These are phyloP conservation scores for Hoplodrina ambigua DNA, from an alignment of 2,888 invertebrate genomes.

Conservation along the genomic window DNA sequence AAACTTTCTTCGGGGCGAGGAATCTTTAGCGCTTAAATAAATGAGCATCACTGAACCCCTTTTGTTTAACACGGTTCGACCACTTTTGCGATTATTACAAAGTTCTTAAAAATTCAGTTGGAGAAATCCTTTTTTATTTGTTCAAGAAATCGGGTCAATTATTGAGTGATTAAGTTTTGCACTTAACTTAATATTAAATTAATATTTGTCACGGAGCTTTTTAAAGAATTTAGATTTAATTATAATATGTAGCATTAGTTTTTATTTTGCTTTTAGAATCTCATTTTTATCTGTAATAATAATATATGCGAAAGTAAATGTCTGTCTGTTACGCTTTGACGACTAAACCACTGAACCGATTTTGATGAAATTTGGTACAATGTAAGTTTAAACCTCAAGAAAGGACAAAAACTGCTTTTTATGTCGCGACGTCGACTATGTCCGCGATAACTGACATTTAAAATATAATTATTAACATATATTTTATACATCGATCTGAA, in stretches of 20 bases:
- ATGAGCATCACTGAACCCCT: slow-evolving; percentile 74
- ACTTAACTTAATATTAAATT: background rate
- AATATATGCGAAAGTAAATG: no score
- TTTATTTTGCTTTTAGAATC: no score
- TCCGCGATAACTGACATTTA: no score
- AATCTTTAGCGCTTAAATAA: slow-evolving; percentile 76
- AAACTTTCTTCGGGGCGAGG: slow-evolving; percentile 72
- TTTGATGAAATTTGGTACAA: no score
- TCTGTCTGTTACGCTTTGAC: no score
- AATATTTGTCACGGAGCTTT: background rate
- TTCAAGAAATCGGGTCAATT: slow-evolving; percentile 23
- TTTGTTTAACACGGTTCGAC: slow-evolving; percentile 73
- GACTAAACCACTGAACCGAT: no score
- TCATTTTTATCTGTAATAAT: no score
- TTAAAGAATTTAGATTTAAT: background rate
- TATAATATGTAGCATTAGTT: no score
- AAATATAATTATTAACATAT: no score
- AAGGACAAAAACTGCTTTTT: no score
- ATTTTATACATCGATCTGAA: background rate
- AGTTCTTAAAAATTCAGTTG: slow-evolving; percentile 71
- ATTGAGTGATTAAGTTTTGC: background rate
- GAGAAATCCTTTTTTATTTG: slow-evolving; percentile 44
- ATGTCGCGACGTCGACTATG: no score
- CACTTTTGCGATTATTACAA: slow-evolving; percentile 71
- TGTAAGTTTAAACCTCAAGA: no score